Evolutionary conservation across 2,797 vertebrate genomes (phyloP).

Genomic region (Caiman crocodilus): DNA sequence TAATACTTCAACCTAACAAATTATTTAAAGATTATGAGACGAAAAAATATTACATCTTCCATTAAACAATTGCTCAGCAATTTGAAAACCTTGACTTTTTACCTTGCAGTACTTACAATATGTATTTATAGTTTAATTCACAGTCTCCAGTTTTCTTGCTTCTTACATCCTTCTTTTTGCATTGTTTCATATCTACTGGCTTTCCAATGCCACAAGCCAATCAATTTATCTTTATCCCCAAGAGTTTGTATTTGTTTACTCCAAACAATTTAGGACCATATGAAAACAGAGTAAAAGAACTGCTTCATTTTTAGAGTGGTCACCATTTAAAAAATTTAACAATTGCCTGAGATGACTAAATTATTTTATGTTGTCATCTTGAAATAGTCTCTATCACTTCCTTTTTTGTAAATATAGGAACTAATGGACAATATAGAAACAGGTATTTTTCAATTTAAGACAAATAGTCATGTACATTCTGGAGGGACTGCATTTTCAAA

Average conservation of each 20-base stretch:
- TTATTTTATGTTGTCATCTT: background rate
- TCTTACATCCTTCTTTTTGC: background rate
- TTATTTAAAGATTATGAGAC: background rate
- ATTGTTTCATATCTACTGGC: background rate
- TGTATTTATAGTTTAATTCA: background rate
- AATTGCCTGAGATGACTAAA: background rate
- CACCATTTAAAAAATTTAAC: background rate
- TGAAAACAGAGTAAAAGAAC: fast-evolving
- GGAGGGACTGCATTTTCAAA: too few species aligned
- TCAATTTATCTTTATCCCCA: fast-evolving
- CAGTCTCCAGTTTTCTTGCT: background rate
- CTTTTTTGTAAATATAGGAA: background rate
- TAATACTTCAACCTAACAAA: background rate
- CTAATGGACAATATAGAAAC: background rate
- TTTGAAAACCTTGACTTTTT: background rate
- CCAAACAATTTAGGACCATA: fast-evolving
- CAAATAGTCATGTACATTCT: too few species aligned
- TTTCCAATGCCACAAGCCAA: too few species aligned
- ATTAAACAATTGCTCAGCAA: background rate
- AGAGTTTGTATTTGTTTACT: fast-evolving
- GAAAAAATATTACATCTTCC: background rate
- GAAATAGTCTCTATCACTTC: background rate
- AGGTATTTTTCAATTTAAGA: background rate
- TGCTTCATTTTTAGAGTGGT: background rate
- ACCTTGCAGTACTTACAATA: background rate